phyloP scores from a whole-genome alignment of 1,140 invertebrate genomes.

The Hyles vespertilio region DNA sequence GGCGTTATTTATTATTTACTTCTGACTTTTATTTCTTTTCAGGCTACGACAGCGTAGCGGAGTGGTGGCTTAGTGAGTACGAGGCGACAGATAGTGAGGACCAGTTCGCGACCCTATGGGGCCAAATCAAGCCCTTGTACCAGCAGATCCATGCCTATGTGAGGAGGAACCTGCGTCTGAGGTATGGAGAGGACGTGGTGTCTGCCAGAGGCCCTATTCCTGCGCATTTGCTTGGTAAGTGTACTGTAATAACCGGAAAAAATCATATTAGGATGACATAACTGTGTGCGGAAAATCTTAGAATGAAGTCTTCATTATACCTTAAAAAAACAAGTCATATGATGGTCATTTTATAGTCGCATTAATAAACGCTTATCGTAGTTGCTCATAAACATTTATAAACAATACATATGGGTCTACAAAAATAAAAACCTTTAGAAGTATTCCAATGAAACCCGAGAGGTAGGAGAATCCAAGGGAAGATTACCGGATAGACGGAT shows the following conservation, averaged over 20 bases:
- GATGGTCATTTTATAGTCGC: no score
- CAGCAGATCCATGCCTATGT: constrained; percentile 92
- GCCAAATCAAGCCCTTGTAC: constrained; percentile 87
- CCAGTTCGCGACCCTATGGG: constrained; percentile 73
- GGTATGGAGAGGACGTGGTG: constrained; percentile 83
- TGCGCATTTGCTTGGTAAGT: constrained; percentile 87
- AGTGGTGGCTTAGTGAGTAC: constrained; percentile 73
- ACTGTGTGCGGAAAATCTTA: no score
- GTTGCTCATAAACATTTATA: no score
- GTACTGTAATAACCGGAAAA: constrained; percentile 1
- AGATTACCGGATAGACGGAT: no score
- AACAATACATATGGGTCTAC: no score
- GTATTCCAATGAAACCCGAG: no score
- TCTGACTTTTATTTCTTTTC: not conserved
- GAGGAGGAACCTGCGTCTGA: constrained; percentile 80
- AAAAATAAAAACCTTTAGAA: no score
- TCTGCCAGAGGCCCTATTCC: constrained; percentile 88
- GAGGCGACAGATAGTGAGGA: constrained; percentile 71
- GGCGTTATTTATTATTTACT: not conserved
- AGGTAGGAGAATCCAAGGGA: no score
- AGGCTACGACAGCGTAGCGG: constrained; percentile 64
- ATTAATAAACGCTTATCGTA: no score
- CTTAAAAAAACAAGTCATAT: no score
- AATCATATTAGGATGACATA: no score
- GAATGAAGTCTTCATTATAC: no score